Evolutionary conservation across 1,140 invertebrate species (phyloP).

Genomic region (Drosophila lacertosa): DNA sequence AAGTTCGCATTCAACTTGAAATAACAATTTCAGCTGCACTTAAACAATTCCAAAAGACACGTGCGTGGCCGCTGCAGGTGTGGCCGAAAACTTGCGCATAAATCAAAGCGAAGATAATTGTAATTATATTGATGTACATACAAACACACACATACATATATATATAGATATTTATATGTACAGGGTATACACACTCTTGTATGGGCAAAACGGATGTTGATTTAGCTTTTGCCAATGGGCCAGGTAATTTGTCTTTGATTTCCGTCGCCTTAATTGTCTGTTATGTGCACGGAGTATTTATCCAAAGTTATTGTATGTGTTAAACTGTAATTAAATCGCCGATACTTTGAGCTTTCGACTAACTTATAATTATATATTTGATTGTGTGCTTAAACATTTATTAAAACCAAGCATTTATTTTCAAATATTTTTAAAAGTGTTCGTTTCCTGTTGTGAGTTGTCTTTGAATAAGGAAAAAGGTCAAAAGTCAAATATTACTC

Average conservation of each 20-base stretch:
- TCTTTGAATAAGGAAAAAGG: too few relatives aligned
- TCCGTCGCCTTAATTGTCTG: conserved; percentile 39
- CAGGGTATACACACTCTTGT: neutral
- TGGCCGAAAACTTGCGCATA: conserved; percentile 52
- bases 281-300: conserved; percentile 20
- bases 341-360: conserved; percentile 3
- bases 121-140: conserved; percentile 53
- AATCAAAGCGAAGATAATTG: conserved; percentile 57
- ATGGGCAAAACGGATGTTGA: conserved; percentile 36
- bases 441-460: neutral
- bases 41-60: conserved; percentile 36
- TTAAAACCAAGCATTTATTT: conserved; percentile 5
- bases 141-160: neutral
- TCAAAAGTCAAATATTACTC: too few relatives aligned
- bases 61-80: conserved; percentile 66
- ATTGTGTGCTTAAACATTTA: conserved; percentile 11
- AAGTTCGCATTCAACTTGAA: conserved; percentile 54
- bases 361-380: conserved; percentile 51
- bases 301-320: neutral
- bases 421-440: neutral
- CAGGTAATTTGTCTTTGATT: conserved; percentile 41
- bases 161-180: neutral
- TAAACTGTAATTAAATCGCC: conserved; percentile 23
- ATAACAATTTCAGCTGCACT: conserved; percentile 45
- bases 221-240: conserved; percentile 23